Evolutionary conservation across 1,140 invertebrate species (phyloP).

Genomic region (Papilio polytes): DNA sequence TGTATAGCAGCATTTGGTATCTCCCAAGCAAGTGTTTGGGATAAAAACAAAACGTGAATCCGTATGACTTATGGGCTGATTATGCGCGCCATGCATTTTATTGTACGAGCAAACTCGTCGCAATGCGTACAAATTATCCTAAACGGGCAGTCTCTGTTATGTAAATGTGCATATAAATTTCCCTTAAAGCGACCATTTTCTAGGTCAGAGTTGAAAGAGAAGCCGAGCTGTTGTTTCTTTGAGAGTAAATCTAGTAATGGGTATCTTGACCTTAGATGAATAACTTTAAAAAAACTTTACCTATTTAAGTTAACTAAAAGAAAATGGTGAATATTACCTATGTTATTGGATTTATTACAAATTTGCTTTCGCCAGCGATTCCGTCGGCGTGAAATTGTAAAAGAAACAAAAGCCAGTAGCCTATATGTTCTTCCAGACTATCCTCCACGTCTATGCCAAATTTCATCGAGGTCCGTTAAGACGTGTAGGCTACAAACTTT

Average conservation of each 20-base stretch:
- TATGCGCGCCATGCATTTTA: constrained; percentile 65
- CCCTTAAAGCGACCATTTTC: constrained; percentile 58
- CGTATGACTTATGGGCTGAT: constrained; percentile 61
- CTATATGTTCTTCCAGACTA: too few relatives aligned
- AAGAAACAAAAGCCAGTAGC: too few relatives aligned
- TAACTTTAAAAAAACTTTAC: constrained; percentile 8
- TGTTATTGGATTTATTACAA: not conserved
- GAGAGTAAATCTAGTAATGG: constrained; percentile 53
- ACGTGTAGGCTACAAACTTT: too few relatives aligned
- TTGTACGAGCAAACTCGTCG: constrained; percentile 59
- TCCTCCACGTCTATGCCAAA: too few relatives aligned
- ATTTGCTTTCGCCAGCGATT: too few relatives aligned
- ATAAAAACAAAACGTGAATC: constrained; percentile 49
- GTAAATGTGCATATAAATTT: constrained; percentile 70
- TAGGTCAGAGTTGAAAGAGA: constrained; percentile 58
- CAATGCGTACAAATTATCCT: constrained; percentile 67
- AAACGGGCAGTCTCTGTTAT: constrained; percentile 62
- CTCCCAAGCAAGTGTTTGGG: not conserved
- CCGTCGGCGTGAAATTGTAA: too few relatives aligned
- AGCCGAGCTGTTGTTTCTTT: constrained; percentile 47
- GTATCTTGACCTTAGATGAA: constrained; percentile 49
- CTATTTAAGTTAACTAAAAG: too few relatives aligned
- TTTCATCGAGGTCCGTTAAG: too few relatives aligned
- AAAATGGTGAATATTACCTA: not conserved
- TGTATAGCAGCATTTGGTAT: not conserved